A percentile compares a stretch with the other conserved stretches of the same genome.
phyloP scores from a whole-genome alignment of 2,888 invertebrate species.

The Epicampocera succincta region DNA sequence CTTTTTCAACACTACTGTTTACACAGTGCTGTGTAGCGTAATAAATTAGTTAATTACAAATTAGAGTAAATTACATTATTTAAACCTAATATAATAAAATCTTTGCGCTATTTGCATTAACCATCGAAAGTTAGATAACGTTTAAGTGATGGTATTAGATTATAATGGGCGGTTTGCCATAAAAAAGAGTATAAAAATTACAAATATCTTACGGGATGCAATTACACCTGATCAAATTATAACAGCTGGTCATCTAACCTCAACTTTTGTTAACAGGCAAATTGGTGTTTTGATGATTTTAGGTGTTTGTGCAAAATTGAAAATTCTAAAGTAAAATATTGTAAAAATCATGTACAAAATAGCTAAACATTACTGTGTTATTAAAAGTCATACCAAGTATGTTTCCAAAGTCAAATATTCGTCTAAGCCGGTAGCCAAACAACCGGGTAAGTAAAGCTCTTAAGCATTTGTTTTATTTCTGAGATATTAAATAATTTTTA shows the following conservation, averaged over 20 bases:
- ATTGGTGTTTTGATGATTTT: neutral
- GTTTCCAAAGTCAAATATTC: conserved; percentile 33
- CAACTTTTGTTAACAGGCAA: conserved; percentile 1
- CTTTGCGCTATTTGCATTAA: too few relatives aligned
- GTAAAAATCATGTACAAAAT: conserved; percentile 53
- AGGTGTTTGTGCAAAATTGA: neutral
- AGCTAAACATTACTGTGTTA: conserved; percentile 31
- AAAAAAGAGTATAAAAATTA: too few relatives aligned
- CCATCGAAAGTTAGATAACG: neutral
- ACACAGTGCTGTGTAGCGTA: conserved; percentile 1
- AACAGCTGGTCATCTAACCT: conserved; percentile 61
- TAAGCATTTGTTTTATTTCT: neutral
- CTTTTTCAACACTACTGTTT: neutral
- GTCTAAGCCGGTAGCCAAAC: neutral
- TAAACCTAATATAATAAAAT: too few relatives aligned
- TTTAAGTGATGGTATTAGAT: conserved; percentile 14
- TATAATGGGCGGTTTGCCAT: too few relatives aligned
- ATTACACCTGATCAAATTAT: neutral
- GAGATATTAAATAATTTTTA: neutral
- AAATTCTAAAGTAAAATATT: neutral
- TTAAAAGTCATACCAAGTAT: conserved; percentile 41
- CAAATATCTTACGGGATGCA: neutral
- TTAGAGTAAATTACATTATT: neutral
- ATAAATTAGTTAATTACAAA: neutral
- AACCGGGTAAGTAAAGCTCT: conserved; percentile 16